Evolutionary conservation across 2,797 vertebrate species (phyloP), one percentile per base, ranked within the genome.

Genomic region (Diplodus sargus): DNA sequence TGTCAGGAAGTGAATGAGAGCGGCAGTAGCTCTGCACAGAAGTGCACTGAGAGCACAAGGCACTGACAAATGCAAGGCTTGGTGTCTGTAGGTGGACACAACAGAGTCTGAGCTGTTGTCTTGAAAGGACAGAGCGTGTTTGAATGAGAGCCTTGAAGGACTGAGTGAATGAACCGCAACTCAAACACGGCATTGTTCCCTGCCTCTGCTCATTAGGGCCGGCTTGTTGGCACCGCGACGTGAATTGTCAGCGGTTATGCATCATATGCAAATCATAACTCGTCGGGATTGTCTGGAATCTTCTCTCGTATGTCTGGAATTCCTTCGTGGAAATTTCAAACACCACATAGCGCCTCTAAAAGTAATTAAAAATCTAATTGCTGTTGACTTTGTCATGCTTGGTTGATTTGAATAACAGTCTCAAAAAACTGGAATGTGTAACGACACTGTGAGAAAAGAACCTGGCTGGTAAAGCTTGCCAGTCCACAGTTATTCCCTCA

Each of bases 201-300:
- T 1, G 87, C 70, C 69, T 18, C 68, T 76, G 82, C 81, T 90
- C 81, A 74, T 85, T 65, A 84, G 79, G 30, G 52, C 57, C 79
- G 64, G 71, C 81, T 78, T 77, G 89, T 82, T 84, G 81, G 81
- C 87, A 60, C 67, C 0, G 76, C 78, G 51, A 72, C 83, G 62
- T 34, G 30, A 51, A 60, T 84, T 79, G 65, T 59, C 71, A 51
- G 77, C 60, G 5, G 58, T 43, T 53, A 70, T 69, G 76, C 76
- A 74, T 83, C 81, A 67, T 65, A 79, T 83, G 84, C 88, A 86
- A 84, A 89, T 86, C 85, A 83, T 75, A 82, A 87, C 88, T 85
- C 59, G 59, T 52, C 43, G 60, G 64, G 82, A 87, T 78, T 18
- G 61, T 68, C 75, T 81, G 83, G 80, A 86, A 90, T 87, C 81